Base-by-base conservation (phyloP, 2,888 invertebrate genomes). In the Caradrina kadenii region DNA sequence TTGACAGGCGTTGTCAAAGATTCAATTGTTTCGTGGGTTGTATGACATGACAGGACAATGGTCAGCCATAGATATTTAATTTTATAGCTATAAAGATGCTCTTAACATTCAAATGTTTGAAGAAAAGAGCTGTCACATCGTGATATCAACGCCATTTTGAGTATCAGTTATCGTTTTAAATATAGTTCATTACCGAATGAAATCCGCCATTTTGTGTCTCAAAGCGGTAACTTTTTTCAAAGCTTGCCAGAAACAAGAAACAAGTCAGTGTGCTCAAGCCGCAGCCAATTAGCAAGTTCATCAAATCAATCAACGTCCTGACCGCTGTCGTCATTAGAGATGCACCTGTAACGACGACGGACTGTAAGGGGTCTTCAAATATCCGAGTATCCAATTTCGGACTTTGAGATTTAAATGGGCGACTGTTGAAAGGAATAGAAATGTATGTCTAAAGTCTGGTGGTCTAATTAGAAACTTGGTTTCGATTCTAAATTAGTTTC, bases 401-500 rank as follows among this genome's bases (percentile, higher is more conserved):
- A 69, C 72, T 54, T 78, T 60, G 26, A 10, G 19, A 56, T 56
- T 63, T 35, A n/a, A 77, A 76, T 61, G 45, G 10, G 17, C 21
- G 56, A 17, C 54, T 26, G 59, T 54, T 72, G 21, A 42, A 35
- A 11, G 48, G n/a, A 49, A 56, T 63, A 48, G 49, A 60, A 35
- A 54, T 55, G 45, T 63, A 35, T 54, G 39, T 31, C 45, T 3
- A 17, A 15, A 17, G 15, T 11, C 15, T 42, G 42, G 11, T 42
- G 52, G 21, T 78, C 22, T n/a, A 50, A 67, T 45, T 59, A 50
- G 61, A 56, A 35, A 60, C 55, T 52, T 31, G 61, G 61, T 71
- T 73, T 61, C 39, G 56, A 45, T 48, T 52, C 69, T 50, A 56
- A 73, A 71, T 71, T 71, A 78, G 71, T 60, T 60, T 76, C 55